Base-by-base conservation (phyloP, 2,797 vertebrate species). In the Clarias platycephalus region DNA sequence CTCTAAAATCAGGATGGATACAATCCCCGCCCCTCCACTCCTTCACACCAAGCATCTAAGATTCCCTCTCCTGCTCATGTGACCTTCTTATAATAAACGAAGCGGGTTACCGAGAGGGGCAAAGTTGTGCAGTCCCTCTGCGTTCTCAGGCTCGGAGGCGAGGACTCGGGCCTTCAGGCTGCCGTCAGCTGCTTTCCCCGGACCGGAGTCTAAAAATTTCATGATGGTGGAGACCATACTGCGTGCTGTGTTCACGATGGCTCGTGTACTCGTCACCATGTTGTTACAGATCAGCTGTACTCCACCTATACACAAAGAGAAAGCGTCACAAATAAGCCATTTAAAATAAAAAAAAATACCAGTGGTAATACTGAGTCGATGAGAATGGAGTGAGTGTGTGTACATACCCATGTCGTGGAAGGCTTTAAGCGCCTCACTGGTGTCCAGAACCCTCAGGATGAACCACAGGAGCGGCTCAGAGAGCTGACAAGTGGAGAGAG, bases 221-320 rank as follows among this genome's bases (percentile, higher is more conserved):
- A 99, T 99, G 90, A 99, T 99, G 86, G 98, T 99, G 53, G 98
- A 99, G 86, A 99, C 98, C 98, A 99, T 99, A 90, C 98, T 99
- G 91, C 98, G 97, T 12, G 98, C 98, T 20, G 98, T 99, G 92
- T 99, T 99, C 85, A 99, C 98, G 82, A 99, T 99, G 87, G 98
- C 98, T 90, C 98, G 95, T n/a, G 98, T 99, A 91, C 98, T 99
- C 2, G 98, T 99, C 90, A 99, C 98, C 98, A 99, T 99, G 92
- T 99, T 99, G 94, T 99, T 99, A 90, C 98, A 99, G 92, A 99
- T 99, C 62, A 99, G 94, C 87, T 99, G 98, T 84, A 99, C 98
- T 9, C 98, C 98, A 81, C 98, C 98, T 99, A 90, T 66, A 86
- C 15, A 55, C 7, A 63, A 24, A 44, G 18, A 24, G 31, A 37